These are phyloP conservation scores for Esox masquinongy DNA, from an alignment of 2,797 vertebrate species.

Conservation along the genomic window DNA sequence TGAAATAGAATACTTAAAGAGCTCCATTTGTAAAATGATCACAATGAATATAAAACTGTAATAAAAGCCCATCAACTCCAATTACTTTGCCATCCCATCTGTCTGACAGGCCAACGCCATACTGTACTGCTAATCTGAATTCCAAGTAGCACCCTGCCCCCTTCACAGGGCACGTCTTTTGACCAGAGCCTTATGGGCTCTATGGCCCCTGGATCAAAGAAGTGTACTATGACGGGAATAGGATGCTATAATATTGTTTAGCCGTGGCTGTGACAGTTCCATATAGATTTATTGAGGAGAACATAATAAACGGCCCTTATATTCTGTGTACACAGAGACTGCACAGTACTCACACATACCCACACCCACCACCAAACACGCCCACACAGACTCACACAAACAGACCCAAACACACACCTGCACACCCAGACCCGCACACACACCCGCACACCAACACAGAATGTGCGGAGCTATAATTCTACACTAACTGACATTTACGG, in stretches of 20 bases:
- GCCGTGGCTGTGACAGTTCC: neutral
- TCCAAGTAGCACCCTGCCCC: neutral
- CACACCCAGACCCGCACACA: no score
- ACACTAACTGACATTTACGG: slow-evolving; percentile 65
- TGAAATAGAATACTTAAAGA: slow-evolving; percentile 56
- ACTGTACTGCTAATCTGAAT: neutral
- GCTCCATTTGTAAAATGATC: slow-evolving; percentile 54
- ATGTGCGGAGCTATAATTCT: slow-evolving; percentile 38
- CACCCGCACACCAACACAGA: neutral
- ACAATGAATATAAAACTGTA: slow-evolving; percentile 32
- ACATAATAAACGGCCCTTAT: neutral
- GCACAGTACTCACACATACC: neutral
- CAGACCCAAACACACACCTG: neutral
- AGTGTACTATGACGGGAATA: neutral
- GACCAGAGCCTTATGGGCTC: neutral
- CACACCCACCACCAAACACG: slow-evolving; percentile 5
- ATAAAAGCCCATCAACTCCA: neutral
- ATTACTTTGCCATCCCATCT: neutral
- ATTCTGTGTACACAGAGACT: neutral
- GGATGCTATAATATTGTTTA: neutral
- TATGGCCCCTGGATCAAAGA: neutral
- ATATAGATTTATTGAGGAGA: neutral
- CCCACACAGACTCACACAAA: slow-evolving; percentile 2
- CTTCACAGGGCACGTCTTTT: neutral
- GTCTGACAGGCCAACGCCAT: neutral